Evolutionary conservation across 2,888 invertebrate genomes (phyloP).

Genomic region (Calliopum simillimum): DNA sequence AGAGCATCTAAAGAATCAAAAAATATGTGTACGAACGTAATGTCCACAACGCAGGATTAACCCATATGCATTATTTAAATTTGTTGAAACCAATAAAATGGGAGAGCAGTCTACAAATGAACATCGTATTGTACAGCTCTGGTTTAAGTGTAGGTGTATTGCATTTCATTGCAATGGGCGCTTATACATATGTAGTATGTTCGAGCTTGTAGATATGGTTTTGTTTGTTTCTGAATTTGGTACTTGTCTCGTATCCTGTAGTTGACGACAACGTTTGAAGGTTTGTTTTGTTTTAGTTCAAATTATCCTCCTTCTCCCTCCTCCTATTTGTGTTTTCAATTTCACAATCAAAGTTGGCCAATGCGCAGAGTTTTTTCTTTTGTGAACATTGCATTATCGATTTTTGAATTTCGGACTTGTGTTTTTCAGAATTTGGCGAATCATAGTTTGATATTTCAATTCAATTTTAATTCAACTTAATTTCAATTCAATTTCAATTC

Average conservation of each 20-base stretch:
- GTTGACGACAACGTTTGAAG: slow-evolving; percentile 9
- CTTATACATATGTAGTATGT: background rate
- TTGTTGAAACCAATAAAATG: too few relatives aligned
- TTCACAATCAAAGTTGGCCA: background rate
- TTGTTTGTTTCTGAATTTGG: slow-evolving; percentile 23
- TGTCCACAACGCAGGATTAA: too few relatives aligned
- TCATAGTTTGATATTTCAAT: too few relatives aligned
- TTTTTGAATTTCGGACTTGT: too few relatives aligned
- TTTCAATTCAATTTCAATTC: too few relatives aligned
- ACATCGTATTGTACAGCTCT: too few relatives aligned
- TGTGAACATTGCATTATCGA: background rate
- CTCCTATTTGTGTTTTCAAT: background rate
- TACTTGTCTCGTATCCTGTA: background rate
- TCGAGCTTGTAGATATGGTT: slow-evolving; percentile 8
- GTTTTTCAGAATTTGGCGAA: too few relatives aligned
- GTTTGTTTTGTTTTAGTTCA: background rate
- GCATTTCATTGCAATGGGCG: background rate
- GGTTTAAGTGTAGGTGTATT: background rate
- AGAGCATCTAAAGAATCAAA: too few relatives aligned
- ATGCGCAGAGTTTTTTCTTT: background rate
- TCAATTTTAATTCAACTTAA: too few relatives aligned
- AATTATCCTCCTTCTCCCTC: background rate
- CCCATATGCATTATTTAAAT: too few relatives aligned
- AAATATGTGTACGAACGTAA: too few relatives aligned
- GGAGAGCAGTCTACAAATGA: too few relatives aligned